A percentile compares a stretch with the other conserved stretches of the same genome.
phyloP scores from a whole-genome alignment of 2,797 vertebrate genomes.

The Hyperoplus immaculatus region DNA sequence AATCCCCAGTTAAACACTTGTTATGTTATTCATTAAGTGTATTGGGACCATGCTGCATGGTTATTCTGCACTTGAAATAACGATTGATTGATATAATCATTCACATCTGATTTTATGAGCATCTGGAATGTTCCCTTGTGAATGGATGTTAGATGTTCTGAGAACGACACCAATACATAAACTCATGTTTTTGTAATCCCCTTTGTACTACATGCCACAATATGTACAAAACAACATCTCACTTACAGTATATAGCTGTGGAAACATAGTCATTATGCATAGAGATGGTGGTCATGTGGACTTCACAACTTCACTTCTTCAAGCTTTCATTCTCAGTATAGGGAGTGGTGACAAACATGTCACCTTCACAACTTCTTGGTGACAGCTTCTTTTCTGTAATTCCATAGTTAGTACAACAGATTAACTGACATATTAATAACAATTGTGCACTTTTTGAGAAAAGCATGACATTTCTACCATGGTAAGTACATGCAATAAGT shows the following conservation, averaged over 20 bases:
- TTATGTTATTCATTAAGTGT: too few species aligned
- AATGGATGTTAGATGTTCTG: not conserved
- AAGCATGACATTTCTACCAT: too few species aligned
- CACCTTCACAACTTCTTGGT: not conserved
- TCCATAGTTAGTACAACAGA: too few species aligned
- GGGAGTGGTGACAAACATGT: constrained; percentile 6
- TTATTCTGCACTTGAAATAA: too few species aligned
- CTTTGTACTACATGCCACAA: constrained; percentile 23
- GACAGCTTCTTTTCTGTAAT: too few species aligned
- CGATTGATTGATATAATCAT: too few species aligned
- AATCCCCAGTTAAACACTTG: too few species aligned
- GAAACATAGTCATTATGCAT: constrained; percentile 14
- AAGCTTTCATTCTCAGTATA: not conserved
- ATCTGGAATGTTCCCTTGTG: not conserved
- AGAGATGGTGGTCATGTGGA: not conserved
- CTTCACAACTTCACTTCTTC: not conserved
- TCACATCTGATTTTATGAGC: too few species aligned
- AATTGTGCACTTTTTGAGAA: too few species aligned
- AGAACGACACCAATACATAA: not conserved
- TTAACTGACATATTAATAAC: too few species aligned
- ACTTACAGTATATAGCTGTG: constrained; percentile 28
- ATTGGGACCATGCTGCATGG: too few species aligned
- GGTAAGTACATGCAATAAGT: too few species aligned
- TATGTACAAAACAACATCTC: constrained; percentile 42
- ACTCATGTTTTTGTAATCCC: not conserved